These are phyloP conservation scores for Smutsia gigantea DNA, from an alignment of 2,797 vertebrate genomes.

Conservation along the genomic window DNA sequence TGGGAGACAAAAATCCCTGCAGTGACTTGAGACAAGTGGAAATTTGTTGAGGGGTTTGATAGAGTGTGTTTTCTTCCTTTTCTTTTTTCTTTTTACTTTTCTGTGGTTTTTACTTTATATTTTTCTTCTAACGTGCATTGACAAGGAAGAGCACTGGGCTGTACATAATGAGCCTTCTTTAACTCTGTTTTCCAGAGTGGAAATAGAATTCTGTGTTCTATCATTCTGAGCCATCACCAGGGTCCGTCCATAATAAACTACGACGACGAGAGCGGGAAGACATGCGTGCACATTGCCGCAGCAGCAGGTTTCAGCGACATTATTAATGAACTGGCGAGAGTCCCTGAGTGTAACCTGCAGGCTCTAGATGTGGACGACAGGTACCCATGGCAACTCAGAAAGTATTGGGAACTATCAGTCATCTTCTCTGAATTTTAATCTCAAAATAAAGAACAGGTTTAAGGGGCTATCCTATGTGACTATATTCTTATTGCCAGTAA, in stretches of 20 bases:
- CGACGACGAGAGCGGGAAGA: slow-evolving; percentile 93
- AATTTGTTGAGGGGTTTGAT: background rate
- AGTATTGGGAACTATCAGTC: slow-evolving; percentile 39
- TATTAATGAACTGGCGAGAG: slow-evolving; percentile 90
- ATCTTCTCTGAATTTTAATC: slow-evolving; percentile 63
- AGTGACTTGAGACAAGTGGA: background rate
- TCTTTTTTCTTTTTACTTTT: background rate
- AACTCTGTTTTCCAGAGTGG: slow-evolving; percentile 88
- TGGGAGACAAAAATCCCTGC: background rate
- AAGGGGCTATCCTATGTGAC: slow-evolving; percentile 24
- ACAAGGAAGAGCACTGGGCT: background rate
- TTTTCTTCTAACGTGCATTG: background rate
- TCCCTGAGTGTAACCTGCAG: slow-evolving; percentile 92
- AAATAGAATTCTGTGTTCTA: slow-evolving; percentile 90
- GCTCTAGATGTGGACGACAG: slow-evolving; percentile 93
- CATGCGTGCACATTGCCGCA: slow-evolving; percentile 92
- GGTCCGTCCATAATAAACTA: slow-evolving; percentile 92
- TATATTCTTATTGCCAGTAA: slow-evolving; percentile 41
- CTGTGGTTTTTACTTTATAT: background rate
- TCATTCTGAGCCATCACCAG: slow-evolving; percentile 91
- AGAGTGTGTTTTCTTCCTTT: background rate
- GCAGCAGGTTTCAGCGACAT: slow-evolving; percentile 93
- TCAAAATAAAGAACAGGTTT: slow-evolving; percentile 61
- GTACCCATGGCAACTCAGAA: slow-evolving; percentile 85
- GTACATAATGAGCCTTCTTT: slow-evolving; percentile 52